These are phyloP conservation scores for Dascillus cervinus DNA, from an alignment of 2,888 invertebrate species.

Conservation along the genomic window DNA sequence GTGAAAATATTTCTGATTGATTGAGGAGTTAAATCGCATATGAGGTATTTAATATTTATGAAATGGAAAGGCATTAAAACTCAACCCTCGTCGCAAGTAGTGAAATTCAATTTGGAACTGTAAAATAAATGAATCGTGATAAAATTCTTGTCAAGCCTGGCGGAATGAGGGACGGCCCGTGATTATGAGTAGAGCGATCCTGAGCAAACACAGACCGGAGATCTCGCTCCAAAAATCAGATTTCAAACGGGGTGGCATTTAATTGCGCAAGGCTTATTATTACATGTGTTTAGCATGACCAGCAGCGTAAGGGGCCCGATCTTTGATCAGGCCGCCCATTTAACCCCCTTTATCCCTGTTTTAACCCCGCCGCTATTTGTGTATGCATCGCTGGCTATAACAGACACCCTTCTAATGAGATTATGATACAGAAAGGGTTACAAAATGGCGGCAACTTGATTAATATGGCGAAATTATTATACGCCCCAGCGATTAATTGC, in stretches of 20 bases:
- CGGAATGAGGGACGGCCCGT: slow-evolving; percentile 33
- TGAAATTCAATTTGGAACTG: slow-evolving; percentile 34
- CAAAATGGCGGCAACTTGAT: slow-evolving; percentile 39
- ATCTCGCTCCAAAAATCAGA: slow-evolving; percentile 34
- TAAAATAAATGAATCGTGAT: slow-evolving; percentile 36
- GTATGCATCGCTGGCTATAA: slow-evolving; percentile 39
- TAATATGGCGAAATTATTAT: slow-evolving; percentile 27
- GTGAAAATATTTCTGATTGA: too few relatives aligned
- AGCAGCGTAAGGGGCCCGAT: slow-evolving; percentile 22
- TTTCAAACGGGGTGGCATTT: slow-evolving; percentile 34
- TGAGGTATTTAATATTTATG: too few relatives aligned
- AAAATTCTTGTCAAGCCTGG: slow-evolving; percentile 32
- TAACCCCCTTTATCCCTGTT: slow-evolving; percentile 25
- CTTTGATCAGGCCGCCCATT: slow-evolving; percentile 28
- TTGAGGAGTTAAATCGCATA: too few relatives aligned
- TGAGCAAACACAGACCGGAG: slow-evolving; percentile 29
- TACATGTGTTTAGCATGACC: slow-evolving; percentile 24
- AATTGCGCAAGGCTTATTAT: slow-evolving; percentile 34
- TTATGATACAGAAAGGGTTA: slow-evolving; percentile 42
- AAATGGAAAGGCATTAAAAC: too few relatives aligned
- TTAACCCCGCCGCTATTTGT: slow-evolving; percentile 27
- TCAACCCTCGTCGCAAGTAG: slow-evolving; percentile 27
- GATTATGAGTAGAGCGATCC: slow-evolving; percentile 33
- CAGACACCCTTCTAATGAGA: slow-evolving; percentile 44
- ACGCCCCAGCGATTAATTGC: slow-evolving; percentile 18